Evolutionary conservation across 2,113 vertebrate species (phyloP).

Genomic region (Psephotus haematonotus): DNA sequence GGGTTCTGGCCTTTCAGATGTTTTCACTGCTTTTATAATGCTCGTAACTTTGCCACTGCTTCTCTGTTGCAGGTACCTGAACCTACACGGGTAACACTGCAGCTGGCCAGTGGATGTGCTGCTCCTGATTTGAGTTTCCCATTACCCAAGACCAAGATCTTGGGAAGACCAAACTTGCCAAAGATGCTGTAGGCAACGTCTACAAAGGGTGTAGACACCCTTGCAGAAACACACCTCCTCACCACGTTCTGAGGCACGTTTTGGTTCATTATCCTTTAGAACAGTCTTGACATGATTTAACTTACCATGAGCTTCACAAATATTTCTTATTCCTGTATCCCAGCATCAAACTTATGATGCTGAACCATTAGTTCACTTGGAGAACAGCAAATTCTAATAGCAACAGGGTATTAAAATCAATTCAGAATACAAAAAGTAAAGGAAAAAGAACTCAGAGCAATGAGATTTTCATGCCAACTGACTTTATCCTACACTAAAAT

Average conservation of each 20-base stretch:
- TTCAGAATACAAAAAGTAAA: background rate
- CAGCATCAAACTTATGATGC: background rate
- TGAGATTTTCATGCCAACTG: background rate
- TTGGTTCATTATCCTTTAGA: background rate
- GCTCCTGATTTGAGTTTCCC: background rate
- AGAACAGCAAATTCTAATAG: background rate
- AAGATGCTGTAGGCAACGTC: background rate
- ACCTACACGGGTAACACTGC: background rate
- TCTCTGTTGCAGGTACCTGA: background rate
- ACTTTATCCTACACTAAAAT: background rate
- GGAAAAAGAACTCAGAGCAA: background rate
- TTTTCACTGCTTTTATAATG: background rate
- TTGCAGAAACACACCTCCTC: background rate
- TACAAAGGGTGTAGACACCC: background rate
- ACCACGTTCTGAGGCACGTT: accelerated
- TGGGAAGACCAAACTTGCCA: background rate
- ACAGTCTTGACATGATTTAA: background rate
- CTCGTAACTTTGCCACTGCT: background rate
- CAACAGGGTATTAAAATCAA: background rate
- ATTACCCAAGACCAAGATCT: background rate
- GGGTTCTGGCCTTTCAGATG: background rate
- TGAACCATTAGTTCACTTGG: background rate
- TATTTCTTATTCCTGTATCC: background rate
- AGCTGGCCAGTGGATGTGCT: background rate
- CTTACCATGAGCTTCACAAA: background rate